Evolutionary conservation across 2,113 vertebrate genomes (phyloP), one percentile per base, ranked within the genome.

Genomic region (Promerops cafer): DNA sequence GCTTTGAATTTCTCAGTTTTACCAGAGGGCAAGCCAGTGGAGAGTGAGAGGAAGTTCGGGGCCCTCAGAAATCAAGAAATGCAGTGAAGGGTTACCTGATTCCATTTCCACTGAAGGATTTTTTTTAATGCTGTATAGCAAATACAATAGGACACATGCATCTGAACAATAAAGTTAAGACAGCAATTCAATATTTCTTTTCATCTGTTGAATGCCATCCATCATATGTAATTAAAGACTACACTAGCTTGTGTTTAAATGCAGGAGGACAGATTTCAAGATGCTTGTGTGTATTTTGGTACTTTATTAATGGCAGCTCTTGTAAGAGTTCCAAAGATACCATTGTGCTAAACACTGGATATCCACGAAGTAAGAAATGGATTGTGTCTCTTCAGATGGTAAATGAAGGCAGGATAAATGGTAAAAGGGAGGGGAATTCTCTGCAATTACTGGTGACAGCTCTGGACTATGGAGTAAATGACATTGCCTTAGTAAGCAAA

Each of bases 251-350:
- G 27, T 79, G 68, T 91, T 93, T 59, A 83, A 83, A 83, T 0
- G 15, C 42, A 7, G 75, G 75, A 94, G 81, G 82, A 91, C 89
- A 85, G 85, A 93, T 96, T 90, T 90, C 66, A 70, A 94, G 90
- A 92, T 86, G 83, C 40, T 86, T 40, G 22, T 95, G 82, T 85
- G 68, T 94, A 90, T 96, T 96, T 95, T 95, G 56, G 72, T 75
- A 63, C 35, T 74, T 92, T 76, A 88, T 94, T 87, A 85, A 82
- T 83, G 86, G 72, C 83, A 91, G 61, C 76, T 92, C 50, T 95
- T 85, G 45, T 66, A 87, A 45, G 53, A 14, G 50, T 89, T 87
- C 70, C 87, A 89, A 33, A 82, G 89, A 69, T 93, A 31, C 63
- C 33, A 7, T 70, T 96, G 64, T 90, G 60, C 40, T 91, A 68